Base-by-base conservation (phyloP, 37 sponge, comb jelly and placozoan genomes). In the Chondrosia reniformis region DNA sequence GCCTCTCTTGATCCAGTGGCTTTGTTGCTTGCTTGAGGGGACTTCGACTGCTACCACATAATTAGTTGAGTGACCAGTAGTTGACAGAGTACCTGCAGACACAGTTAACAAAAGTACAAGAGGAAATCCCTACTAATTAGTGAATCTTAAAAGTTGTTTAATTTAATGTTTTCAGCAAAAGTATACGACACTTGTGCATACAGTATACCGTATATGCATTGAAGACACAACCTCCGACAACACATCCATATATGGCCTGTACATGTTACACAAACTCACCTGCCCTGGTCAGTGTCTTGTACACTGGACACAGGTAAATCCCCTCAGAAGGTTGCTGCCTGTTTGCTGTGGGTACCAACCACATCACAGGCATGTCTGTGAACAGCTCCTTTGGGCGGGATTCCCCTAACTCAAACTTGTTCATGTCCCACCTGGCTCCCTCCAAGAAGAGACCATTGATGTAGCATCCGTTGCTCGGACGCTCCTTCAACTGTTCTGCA, bases 221-320 rank as follows among this genome's bases (percentile, higher is more conserved):
- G n/a, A n/a, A n/a, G n/a, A n/a, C n/a, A n/a, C n/a, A n/a, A n/a
- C n/a, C n/a, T n/a, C n/a, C n/a, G n/a, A n/a, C n/a, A n/a, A 58
- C 28, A 66, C 22, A 6, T 2, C 30, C 30, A 4, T 4, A 24
- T 24, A 10, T 19, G n/a, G 25, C 24, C 10, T 45, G n/a, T n/a
- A n/a, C n/a, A n/a, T n/a, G n/a, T n/a, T n/a, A 76, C 61, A 56
- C 37, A 56, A 32, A 41, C 81, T 37, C 32, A 89, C 98, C 98
- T 77, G 98, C 98, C 79, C 98, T 79, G 8, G 95, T 92, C 17
- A 94, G 86, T 31, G 98, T 97, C 90, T 97, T 97, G 88, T 97
- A 97, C 46, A 98, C 96, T 13, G 99, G 99, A 73, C 95, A 95
- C 10, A 90, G 37, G 72, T 98, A 98, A 27, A 95, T 88, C 3